Percentiles rank a stretch among this genome's conserved stretches.
Evolutionary conservation across 2,888 invertebrate genomes (phyloP).

Genomic region (Ormyrus thymus): DNA sequence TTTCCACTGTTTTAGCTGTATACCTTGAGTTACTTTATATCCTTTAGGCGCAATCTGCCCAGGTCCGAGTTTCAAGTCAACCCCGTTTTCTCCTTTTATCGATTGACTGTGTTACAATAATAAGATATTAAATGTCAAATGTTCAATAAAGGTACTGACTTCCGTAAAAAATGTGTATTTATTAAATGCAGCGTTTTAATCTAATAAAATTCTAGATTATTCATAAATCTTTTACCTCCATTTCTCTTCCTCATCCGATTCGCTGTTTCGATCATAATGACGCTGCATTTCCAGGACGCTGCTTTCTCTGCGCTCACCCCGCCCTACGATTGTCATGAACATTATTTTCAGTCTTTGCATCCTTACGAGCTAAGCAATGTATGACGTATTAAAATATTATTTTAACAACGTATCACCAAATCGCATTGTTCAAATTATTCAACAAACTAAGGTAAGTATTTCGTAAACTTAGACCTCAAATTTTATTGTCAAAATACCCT

Average conservation of each 20-base stretch:
- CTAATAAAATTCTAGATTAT: not conserved
- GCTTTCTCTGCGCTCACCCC: constrained; percentile 77
- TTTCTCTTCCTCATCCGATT: constrained; percentile 77
- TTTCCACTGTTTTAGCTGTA: not conserved
- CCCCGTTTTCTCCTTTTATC: constrained; percentile 67
- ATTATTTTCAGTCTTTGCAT: no score
- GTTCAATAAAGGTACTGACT: not conserved
- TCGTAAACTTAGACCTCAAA: no score
- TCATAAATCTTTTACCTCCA: constrained; percentile 66
- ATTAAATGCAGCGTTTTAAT: not conserved
- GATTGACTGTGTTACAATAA: constrained; percentile 30
- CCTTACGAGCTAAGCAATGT: no score
- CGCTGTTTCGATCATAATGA: constrained; percentile 78
- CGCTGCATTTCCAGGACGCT: constrained; percentile 79
- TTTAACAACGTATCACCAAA: no score
- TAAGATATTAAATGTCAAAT: not conserved
- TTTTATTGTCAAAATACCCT: no score
- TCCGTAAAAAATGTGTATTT: no score
- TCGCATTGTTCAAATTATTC: no score
- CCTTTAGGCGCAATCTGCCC: constrained; percentile 89
- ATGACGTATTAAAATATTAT: no score
- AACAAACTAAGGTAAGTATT: no score
- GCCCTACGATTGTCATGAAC: constrained; percentile 59
- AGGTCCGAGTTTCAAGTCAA: constrained; percentile 81
- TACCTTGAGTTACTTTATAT: constrained; percentile 77